A percentile compares a stretch with the other conserved stretches of the same genome.
These are phyloP conservation scores for Tineola bisselliella DNA, from an alignment of 2,888 invertebrate species.

Conservation along the genomic window DNA sequence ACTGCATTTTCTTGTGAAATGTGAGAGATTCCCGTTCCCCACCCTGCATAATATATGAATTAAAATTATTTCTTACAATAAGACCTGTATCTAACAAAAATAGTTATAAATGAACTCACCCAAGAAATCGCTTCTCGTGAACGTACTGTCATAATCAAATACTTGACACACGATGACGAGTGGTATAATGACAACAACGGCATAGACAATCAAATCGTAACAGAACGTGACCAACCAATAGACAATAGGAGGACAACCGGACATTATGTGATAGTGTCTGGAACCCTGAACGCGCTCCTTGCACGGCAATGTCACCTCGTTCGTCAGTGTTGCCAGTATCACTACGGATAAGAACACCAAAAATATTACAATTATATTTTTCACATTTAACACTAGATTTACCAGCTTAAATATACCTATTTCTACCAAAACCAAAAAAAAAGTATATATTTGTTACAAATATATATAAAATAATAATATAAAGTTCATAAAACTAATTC, in stretches of 20 bases:
- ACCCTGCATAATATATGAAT: no score
- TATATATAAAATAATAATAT: no score
- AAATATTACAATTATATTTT: background rate
- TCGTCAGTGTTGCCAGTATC: constrained; percentile 47
- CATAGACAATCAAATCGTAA: constrained; percentile 58
- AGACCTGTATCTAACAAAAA: no score
- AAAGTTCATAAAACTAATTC: no score
- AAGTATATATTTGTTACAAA: no score
- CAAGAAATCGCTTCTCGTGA: constrained; percentile 26
- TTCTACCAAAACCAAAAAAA: no score
- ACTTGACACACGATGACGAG: constrained; percentile 20
- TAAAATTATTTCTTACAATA: no score
- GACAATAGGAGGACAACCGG: constrained; percentile 66
- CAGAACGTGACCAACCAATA: constrained; percentile 73
- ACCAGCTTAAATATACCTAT: no score
- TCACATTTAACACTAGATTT: no score
- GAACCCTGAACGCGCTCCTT: constrained; percentile 70
- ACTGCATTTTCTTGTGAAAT: no score
- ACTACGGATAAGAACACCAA: constrained; percentile 23
- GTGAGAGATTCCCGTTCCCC: no score
- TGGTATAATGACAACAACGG: constrained; percentile 28
- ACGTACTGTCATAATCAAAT: constrained; percentile 30
- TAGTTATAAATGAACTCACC: no score
- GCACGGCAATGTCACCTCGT: constrained; percentile 70
- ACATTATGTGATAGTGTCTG: constrained; percentile 74